Conservation (phyloP, 1,140 invertebrate species). For the Caenorhabditis tropicalis region DNA sequence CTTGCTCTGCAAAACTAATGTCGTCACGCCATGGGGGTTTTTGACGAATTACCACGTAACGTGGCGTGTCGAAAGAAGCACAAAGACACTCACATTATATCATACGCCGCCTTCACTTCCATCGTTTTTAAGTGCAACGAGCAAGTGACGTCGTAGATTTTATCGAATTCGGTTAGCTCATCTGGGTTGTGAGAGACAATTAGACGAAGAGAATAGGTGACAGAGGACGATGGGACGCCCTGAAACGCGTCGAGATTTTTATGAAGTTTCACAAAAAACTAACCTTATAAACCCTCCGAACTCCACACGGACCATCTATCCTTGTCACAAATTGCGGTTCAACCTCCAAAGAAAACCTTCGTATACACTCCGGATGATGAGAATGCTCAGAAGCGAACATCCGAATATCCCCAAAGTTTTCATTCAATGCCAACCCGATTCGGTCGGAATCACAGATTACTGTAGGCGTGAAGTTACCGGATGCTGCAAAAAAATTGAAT, state of each 20-base stretch:
- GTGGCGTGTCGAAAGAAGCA: neutral
- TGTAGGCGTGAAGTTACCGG: constrained; percentile 4
- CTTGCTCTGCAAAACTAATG: neutral
- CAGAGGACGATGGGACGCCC: neutral
- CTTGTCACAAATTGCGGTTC: constrained; percentile 7
- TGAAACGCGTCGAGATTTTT: neutral
- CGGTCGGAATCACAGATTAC: neutral
- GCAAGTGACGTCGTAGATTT: constrained; percentile 49
- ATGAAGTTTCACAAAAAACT: neutral
- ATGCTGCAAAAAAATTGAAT: neutral
- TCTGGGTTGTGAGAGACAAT: constrained; percentile 5
- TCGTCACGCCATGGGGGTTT: neutral
- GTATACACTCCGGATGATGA: neutral
- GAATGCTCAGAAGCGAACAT: neutral
- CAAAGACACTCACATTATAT: constrained; percentile 50
- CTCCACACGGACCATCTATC: constrained; percentile 17
- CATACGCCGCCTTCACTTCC: constrained; percentile 28
- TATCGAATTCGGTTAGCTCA: constrained; percentile 42
- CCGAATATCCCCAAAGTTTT: constrained; percentile 23
- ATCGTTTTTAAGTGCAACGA: constrained; percentile 35
- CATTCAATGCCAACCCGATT: neutral
- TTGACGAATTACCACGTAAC: neutral
- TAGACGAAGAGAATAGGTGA: neutral
- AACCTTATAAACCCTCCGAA: neutral
- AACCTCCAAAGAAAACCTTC: neutral